phyloP scores from a whole-genome alignment of 1,140 invertebrate species.

The Hermetia illucens region DNA sequence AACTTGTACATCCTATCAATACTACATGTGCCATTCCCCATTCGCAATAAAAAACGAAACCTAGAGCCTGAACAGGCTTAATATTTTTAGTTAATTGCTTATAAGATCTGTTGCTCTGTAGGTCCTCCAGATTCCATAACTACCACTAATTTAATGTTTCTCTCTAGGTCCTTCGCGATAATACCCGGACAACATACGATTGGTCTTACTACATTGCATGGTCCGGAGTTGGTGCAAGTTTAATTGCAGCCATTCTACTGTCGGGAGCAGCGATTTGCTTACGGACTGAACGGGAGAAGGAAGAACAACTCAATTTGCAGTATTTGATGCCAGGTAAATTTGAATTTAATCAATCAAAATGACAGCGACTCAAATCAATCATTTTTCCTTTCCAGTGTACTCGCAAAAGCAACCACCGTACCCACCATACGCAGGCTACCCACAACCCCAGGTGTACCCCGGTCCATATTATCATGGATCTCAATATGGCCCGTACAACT shows the following conservation, averaged over 20 bases:
- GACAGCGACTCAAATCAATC: neutral
- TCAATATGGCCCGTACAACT: constrained; percentile 85
- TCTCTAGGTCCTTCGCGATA: constrained; percentile 67
- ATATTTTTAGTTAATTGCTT: too few species aligned
- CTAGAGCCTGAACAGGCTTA: too few species aligned
- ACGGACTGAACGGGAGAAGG: constrained; percentile 77
- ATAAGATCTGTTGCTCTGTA: too few species aligned
- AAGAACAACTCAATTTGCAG: constrained; percentile 92
- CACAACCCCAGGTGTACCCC: constrained; percentile 67
- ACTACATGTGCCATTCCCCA: too few species aligned
- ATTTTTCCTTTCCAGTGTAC: constrained; percentile 50
- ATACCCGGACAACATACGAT: constrained; percentile 76
- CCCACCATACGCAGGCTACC: constrained; percentile 72
- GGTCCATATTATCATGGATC: constrained; percentile 82
- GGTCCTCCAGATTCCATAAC: too few species aligned
- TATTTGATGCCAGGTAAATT: constrained; percentile 90
- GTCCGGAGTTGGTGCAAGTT: constrained; percentile 80
- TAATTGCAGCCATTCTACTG: constrained; percentile 80
- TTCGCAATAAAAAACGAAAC: too few species aligned
- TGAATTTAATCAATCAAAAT: neutral
- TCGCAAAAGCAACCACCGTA: constrained; percentile 80
- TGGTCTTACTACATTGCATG: constrained; percentile 93
- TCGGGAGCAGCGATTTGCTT: constrained; percentile 85
- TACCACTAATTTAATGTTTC: constrained; percentile 3
- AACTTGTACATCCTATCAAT: too few species aligned